Evolutionary conservation across 2,888 invertebrate genomes (phyloP).

Genomic region (Myopa tessellatipennis): DNA sequence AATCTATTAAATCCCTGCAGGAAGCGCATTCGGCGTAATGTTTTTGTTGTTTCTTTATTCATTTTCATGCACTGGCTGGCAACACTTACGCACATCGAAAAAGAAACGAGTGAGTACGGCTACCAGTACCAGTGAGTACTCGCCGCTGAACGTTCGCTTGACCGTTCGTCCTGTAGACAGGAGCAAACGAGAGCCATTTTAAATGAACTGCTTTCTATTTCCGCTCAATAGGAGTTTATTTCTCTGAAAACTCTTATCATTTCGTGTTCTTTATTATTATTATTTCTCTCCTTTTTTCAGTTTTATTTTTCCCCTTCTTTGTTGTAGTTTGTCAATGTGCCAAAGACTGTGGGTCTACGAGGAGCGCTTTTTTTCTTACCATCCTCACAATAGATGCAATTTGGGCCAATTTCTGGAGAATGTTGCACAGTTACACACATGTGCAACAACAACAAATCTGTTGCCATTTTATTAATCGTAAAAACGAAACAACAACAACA

Average conservation of each 20-base stretch:
- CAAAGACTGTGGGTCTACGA: background rate
- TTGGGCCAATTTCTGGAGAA: background rate
- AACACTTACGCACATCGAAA: background rate
- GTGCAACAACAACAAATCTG: background rate
- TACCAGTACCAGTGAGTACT: no score
- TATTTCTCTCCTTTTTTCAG: background rate
- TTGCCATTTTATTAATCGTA: background rate
- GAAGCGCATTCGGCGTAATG: background rate
- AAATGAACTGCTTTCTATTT: constrained; percentile 30
- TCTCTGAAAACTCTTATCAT: background rate
- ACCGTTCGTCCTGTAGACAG: background rate
- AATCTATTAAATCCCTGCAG: background rate
- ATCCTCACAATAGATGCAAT: background rate
- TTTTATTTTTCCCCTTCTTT: background rate
- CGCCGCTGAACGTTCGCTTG: no score
- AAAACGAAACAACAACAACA: background rate
- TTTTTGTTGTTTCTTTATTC: background rate
- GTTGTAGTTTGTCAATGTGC: constrained; percentile 1
- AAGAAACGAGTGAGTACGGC: no score
- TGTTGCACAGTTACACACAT: background rate
- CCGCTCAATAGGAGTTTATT: background rate
- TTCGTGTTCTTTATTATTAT: background rate
- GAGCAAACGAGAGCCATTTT: constrained; percentile 23
- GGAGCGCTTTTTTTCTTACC: background rate
- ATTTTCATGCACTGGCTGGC: no score